These are phyloP conservation scores for Bellardia bayeri DNA, from an alignment of 2,888 invertebrate species.

Conservation along the genomic window DNA sequence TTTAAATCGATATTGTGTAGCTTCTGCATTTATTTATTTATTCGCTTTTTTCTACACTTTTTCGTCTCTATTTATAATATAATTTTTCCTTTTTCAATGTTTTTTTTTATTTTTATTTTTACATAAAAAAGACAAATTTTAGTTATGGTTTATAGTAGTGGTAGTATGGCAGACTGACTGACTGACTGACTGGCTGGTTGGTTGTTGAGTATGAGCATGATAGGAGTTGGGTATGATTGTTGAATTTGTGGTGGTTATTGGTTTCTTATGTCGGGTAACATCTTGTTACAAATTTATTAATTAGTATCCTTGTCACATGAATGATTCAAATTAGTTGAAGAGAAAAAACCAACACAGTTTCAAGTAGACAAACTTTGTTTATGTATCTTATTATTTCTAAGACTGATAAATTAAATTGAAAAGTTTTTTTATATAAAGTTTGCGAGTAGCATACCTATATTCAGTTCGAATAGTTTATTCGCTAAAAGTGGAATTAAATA, in stretches of 20 bases:
- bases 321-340: constrained; percentile 64
- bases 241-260: constrained; percentile 61
- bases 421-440: not conserved
- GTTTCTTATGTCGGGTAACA: constrained; percentile 65
- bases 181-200: not conserved
- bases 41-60: constrained; percentile 59
- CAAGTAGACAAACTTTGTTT: constrained; percentile 40
- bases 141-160: constrained; percentile 56
- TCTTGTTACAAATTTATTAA: constrained; percentile 72
- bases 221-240: constrained; percentile 35
- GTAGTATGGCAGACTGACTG: constrained; percentile 19
- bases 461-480: too few species aligned
- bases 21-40: constrained; percentile 66
- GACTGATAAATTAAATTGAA: constrained; percentile 5
- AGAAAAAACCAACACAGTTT: constrained; percentile 18
- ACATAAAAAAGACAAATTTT: constrained; percentile 46
- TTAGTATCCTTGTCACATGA: constrained; percentile 73
- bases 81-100: constrained; percentile 45
- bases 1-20: constrained; percentile 83
- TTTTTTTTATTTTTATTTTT: constrained; percentile 6
- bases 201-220: not conserved
- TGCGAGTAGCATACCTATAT: not conserved
- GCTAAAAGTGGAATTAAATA: too few species aligned
- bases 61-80: constrained; percentile 65
- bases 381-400: not conserved